A percentile compares a stretch with the other conserved stretches of the same genome.
phyloP scores from a whole-genome alignment of 2,888 invertebrate species.

The Aleiodes alternator region DNA sequence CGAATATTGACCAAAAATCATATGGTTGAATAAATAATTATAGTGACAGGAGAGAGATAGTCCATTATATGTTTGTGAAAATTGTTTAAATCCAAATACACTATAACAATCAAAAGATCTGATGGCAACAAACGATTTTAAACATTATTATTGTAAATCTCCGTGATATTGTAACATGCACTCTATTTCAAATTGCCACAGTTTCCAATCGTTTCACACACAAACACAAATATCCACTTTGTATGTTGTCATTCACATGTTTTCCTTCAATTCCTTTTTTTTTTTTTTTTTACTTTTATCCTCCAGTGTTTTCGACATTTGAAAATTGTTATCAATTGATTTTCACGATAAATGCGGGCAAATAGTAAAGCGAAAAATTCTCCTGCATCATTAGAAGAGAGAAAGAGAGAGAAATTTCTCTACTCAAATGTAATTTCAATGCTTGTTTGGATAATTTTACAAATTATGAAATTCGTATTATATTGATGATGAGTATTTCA shows the following conservation, averaged over 20 bases:
- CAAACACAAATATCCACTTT: constrained; percentile 31
- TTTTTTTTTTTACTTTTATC: too few relatives aligned
- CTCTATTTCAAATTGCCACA: constrained; percentile 1
- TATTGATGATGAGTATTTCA: background rate
- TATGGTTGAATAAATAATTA: constrained; percentile 17
- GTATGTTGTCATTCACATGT: constrained; percentile 8
- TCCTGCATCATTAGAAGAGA: background rate
- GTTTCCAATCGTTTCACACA: background rate
- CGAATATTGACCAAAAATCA: background rate
- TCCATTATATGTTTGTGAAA: background rate
- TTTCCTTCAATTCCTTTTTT: background rate
- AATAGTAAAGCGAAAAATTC: constrained; percentile 14
- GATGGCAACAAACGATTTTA: background rate
- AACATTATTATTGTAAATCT: constrained; percentile 25
- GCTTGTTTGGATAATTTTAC: constrained; percentile 4
- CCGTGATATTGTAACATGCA: constrained; percentile 11
- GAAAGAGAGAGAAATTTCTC: background rate
- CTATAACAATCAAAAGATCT: constrained; percentile 4
- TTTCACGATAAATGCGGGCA: constrained; percentile 21
- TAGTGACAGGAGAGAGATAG: background rate
- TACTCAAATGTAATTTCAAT: background rate
- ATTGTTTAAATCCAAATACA: background rate
- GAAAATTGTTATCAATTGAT: constrained; percentile 29
- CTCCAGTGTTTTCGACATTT: constrained; percentile 7
- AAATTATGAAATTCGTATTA: constrained; percentile 8